These are phyloP conservation scores for Drosophila mercatorum DNA, from an alignment of 2,888 invertebrate species.

Conservation along the genomic window DNA sequence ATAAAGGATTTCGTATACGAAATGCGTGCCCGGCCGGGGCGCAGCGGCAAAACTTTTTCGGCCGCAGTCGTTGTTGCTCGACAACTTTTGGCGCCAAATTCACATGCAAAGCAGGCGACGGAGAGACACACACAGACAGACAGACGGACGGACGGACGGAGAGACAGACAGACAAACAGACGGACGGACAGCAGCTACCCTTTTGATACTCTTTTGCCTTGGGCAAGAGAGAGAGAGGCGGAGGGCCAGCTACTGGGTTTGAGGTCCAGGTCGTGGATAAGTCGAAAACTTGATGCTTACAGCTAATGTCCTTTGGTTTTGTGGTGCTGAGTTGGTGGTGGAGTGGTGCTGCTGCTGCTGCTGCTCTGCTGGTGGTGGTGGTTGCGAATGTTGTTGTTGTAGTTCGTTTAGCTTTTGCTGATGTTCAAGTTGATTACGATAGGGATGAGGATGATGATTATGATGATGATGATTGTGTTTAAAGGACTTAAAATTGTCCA, in stretches of 20 bases:
- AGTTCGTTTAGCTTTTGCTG: conserved; percentile 12
- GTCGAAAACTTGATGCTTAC: conserved; percentile 78
- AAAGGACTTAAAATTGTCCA: conserved; percentile 59
- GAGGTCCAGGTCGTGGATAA: conserved; percentile 76
- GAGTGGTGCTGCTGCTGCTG: not conserved
- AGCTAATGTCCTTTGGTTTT: conserved; percentile 72
- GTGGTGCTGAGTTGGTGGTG: conserved; percentile 27
- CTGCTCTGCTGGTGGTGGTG: conserved; percentile 20
- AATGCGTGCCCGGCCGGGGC: conserved; percentile 63
- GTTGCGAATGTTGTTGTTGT: conserved; percentile 29
- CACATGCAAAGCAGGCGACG: conserved; percentile 70
- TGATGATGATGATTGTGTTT: conserved; percentile 54
- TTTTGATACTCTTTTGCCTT: conserved; percentile 28
- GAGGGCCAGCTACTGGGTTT: conserved; percentile 12
- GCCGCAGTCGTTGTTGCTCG: conserved; percentile 21
- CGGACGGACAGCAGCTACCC: conserved; percentile 37
- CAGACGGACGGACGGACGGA: conserved; percentile 6
- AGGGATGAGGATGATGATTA: conserved; percentile 29
- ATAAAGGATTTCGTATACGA: conserved; percentile 83
- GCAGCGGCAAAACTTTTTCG: conserved; percentile 34
- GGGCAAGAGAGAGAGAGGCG: not conserved
- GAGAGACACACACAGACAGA: conserved; percentile 7
- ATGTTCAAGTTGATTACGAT: conserved; percentile 24
- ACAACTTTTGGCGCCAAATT: conserved; percentile 79
- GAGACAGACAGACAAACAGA: not conserved